Percentiles rank a stretch among this genome's conserved stretches.
Conservation (phyloP, 2,113 vertebrate species). For the Cyphomyrus discorhynchus region DNA sequence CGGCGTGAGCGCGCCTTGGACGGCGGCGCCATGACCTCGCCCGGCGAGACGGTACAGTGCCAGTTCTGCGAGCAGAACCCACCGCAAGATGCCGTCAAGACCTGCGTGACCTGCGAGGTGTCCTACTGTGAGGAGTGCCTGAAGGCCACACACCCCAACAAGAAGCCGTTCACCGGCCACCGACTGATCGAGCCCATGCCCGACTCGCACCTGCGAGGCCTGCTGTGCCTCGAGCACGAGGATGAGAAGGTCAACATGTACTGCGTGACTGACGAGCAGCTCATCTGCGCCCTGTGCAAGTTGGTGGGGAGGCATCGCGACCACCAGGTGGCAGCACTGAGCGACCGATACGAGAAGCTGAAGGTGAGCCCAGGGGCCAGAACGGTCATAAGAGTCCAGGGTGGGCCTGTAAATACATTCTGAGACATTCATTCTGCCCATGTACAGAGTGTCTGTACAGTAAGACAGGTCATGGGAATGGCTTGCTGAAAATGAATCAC, state of each 20-base stretch:
- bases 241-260: constrained; percentile 98
- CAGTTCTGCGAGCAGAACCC: constrained; percentile 97
- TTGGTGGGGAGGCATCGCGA: constrained; percentile 89
- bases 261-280: constrained; percentile 88
- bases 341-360: constrained; percentile 88
- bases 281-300: constrained; percentile 95
- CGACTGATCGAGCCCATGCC: constrained; percentile 88
- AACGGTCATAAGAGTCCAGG: neutral
- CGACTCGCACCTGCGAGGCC: constrained; percentile 82
- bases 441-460: neutral
- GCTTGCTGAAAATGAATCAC: neutral
- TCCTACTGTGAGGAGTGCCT: constrained; percentile 94
- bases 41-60: constrained; percentile 84
- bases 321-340: constrained; percentile 90
- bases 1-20: constrained; percentile 50
- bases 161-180: constrained; percentile 93
- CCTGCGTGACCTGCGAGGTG: constrained; percentile 91
- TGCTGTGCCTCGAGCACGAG: constrained; percentile 90
- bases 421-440: neutral
- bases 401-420: neutral
- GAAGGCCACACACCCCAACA: constrained; percentile 90
- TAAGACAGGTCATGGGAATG: neutral
- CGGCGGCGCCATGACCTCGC: constrained; percentile 72
- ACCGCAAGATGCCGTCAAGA: constrained; percentile 86
- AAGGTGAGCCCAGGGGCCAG: constrained; percentile 62